These are phyloP conservation scores for Bombyx mori DNA, from an alignment of 1,140 invertebrate species.

Conservation along the genomic window ASM3026992v2 NC_085116.1:8516001-8516500, in stretches of 20 bases:
- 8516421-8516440: too few relatives aligned
- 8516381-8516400: not conserved
- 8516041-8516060: too few relatives aligned
- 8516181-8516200: constrained; percentile 27
- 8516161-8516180: constrained; percentile 5
- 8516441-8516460: too few relatives aligned
- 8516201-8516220: constrained; percentile 38
- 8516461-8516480: too few relatives aligned
- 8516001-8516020: too few relatives aligned
- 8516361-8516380: not conserved
- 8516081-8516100: too few relatives aligned
- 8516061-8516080: too few relatives aligned
- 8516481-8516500: too few relatives aligned
- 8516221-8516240: constrained; percentile 31
- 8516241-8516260: constrained; percentile 5
- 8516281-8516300: not conserved
- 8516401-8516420: not conserved
- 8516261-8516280: not conserved
- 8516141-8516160: constrained; percentile 21
- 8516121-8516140: constrained; percentile 12
- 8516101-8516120: too few relatives aligned
- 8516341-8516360: not conserved
- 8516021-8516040: too few relatives aligned
- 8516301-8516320: constrained; percentile 35
- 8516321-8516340: not conserved